Evolutionary conservation across 2,113 vertebrate species (phyloP), one percentile per base, ranked within the genome.

Genomic region (Ceratotherium simum): DNA sequence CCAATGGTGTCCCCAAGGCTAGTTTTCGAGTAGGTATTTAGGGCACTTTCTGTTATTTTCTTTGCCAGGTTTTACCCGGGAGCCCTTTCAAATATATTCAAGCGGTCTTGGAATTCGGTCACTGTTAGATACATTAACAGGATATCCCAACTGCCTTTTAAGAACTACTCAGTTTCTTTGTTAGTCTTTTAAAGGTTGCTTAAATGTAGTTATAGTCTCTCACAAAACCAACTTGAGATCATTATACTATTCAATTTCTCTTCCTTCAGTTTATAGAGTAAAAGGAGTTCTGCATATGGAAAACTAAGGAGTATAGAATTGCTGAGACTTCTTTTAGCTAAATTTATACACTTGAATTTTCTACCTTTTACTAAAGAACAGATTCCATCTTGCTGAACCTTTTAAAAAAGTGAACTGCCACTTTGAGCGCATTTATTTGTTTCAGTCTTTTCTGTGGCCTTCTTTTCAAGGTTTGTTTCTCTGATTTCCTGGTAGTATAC

Each of bases 401-500:
- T 97, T 95, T 90, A 76, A 95, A 96, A 96, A 97, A 75, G 90
- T 87, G 83, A 95, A 10, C 70, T 82, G 67, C 85, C 81, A 82
- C 90, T 90, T 83, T 81, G 90, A 96, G 75, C 90, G 72, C 36
- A 11, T 48, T 96, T 29, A 31, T 76, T 95, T 87, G 75, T 95
- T 92, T 85, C 90, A n/a, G 27, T 54, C 96, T 85, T 88, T 96
- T 90, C 86, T 90, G 75, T 9, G 4, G 64, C 79, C 75, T 76
- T 95, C 95, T 95, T 96, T 96, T 85, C 54, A 90, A 94, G 39
- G 36, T 33, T 20, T 46, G 65, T 33, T 95, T 97, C 97, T 98
- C 94, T 92, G 96, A 95, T 97, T 98, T 98, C 97, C 84, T 62
- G 13, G 72, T 80, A 67, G 90, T 85, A 65, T 84, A 92, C 83